Evolutionary conservation across 2,888 invertebrate genomes (phyloP).

Genomic region (Sinopyrophorus schimmeli): DNA sequence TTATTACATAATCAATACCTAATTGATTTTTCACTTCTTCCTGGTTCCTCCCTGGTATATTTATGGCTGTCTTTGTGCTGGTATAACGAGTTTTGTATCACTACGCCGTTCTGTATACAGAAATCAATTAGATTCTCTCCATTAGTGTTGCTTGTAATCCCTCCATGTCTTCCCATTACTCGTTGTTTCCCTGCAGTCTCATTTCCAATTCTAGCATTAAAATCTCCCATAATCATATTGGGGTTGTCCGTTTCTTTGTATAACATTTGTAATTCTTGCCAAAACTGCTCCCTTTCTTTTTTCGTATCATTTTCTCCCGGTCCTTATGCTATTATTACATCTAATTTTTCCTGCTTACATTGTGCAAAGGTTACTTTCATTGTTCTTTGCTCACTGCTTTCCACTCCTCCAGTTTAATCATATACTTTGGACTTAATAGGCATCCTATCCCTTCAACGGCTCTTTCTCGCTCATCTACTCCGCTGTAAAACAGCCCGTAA

Average conservation of each 20-base stretch:
- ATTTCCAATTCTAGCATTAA: neutral
- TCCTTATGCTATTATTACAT: conserved; percentile 5
- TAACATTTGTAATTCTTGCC: conserved; percentile 1
- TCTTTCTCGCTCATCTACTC: no score
- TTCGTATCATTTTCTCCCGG: conserved; percentile 1
- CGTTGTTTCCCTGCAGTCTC: neutral
- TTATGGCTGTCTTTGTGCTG: neutral
- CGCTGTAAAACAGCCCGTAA: no score
- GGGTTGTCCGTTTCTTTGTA: neutral
- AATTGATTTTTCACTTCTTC: neutral
- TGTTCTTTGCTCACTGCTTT: conserved; percentile 2
- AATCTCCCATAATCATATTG: neutral
- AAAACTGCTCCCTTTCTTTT: conserved; percentile 4
- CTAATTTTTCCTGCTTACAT: neutral
- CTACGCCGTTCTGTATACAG: neutral
- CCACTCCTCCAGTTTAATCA: neutral
- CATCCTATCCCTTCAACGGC: no score
- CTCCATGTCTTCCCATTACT: neutral
- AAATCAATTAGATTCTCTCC: neutral
- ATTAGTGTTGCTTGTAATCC: conserved; percentile 1
- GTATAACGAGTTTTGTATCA: neutral
- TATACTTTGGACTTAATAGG: no score
- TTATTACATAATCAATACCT: no score
- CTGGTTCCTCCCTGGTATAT: neutral
- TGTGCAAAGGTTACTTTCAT: neutral